Evolutionary conservation across 2,888 invertebrate species (phyloP).

Genomic region (Pycnomerus fuliginosus): DNA sequence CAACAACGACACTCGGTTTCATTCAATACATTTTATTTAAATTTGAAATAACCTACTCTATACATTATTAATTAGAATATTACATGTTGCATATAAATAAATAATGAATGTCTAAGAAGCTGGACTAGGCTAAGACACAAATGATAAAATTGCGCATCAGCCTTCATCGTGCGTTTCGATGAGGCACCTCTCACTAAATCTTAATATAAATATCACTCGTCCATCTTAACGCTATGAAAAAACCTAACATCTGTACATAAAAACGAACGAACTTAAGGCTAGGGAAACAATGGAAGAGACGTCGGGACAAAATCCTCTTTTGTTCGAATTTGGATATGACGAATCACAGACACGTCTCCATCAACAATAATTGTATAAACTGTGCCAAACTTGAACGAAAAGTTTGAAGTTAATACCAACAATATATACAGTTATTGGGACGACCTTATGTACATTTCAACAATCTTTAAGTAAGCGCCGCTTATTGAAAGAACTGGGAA

Average conservation of each 20-base stretch:
- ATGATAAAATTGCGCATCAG: slow-evolving; percentile 16
- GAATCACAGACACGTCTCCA: slow-evolving; percentile 40
- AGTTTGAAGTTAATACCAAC: slow-evolving; percentile 24
- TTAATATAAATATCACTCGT: slow-evolving; percentile 43
- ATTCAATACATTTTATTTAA: slow-evolving; percentile 25
- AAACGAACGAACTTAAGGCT: no score
- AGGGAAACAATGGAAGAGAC: slow-evolving; percentile 22
- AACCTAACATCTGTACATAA: slow-evolving; percentile 43
- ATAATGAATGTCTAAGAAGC: slow-evolving; percentile 29
- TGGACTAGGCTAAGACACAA: slow-evolving; percentile 23
- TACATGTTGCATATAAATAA: slow-evolving; percentile 26
- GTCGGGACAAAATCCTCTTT: slow-evolving; percentile 22
- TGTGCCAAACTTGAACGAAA: slow-evolving; percentile 42
- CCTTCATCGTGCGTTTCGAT: slow-evolving; percentile 16
- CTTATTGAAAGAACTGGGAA: slow-evolving; percentile 7
- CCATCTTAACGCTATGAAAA: slow-evolving; percentile 29
- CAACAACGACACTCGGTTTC: no score
- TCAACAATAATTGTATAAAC: slow-evolving; percentile 31
- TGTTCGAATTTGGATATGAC: slow-evolving; percentile 40
- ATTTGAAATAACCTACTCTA: slow-evolving; percentile 40
- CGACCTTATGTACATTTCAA: slow-evolving; percentile 30
- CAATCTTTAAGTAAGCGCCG: slow-evolving; percentile 20
- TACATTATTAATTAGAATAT: slow-evolving; percentile 34
- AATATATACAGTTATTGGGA: slow-evolving; percentile 31
- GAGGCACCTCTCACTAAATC: slow-evolving; percentile 31